Evolutionary conservation across 2,113 vertebrate genomes (phyloP).

Genomic region (Petromus typicus): DNA sequence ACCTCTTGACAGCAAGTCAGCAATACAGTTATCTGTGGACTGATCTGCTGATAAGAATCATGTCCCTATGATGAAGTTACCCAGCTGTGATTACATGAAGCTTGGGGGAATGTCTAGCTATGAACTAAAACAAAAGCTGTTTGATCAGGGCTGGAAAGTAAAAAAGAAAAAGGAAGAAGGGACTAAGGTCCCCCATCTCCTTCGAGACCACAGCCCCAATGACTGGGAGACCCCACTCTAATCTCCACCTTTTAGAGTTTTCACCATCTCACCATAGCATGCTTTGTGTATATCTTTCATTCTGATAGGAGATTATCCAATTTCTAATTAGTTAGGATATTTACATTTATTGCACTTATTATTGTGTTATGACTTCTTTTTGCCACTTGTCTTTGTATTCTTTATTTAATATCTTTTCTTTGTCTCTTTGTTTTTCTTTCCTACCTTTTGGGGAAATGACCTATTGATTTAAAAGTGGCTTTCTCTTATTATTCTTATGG

Average conservation of each 20-base stretch:
- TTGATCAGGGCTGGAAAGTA: background rate
- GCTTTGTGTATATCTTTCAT: background rate
- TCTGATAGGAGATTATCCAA: background rate
- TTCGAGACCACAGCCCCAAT: background rate
- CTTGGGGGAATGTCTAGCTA: background rate
- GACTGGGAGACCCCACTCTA: background rate
- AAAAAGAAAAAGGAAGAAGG: background rate
- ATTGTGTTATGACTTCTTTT: background rate
- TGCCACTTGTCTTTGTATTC: background rate
- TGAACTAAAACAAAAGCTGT: background rate
- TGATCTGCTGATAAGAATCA: background rate
- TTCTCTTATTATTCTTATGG: background rate
- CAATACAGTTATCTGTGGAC: background rate
- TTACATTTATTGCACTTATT: background rate
- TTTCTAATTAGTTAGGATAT: slow-evolving; percentile 2
- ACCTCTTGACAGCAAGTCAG: background rate
- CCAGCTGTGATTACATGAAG: background rate
- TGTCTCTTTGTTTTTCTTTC: background rate
- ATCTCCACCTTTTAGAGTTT: background rate
- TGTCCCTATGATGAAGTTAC: background rate
- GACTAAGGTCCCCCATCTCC: background rate
- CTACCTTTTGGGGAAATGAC: background rate
- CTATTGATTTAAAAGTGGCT: background rate
- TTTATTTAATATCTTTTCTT: background rate
- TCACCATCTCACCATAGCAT: background rate